A percentile compares a stretch with the other conserved stretches of the same genome.
Evolutionary conservation across 2,888 invertebrate genomes (phyloP).

Genomic region (Masnerella sp.): DNA sequence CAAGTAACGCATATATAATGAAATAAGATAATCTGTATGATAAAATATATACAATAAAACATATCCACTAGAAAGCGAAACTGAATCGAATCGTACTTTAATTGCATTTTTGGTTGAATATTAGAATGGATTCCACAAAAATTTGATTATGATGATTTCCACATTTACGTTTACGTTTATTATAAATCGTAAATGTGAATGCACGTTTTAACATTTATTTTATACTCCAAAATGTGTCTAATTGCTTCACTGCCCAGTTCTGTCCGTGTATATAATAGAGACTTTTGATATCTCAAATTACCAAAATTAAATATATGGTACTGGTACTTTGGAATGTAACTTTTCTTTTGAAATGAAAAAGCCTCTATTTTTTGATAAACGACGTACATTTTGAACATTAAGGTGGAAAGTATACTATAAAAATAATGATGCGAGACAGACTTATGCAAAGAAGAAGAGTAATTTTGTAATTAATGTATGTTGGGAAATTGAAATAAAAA

Average conservation of each 20-base stretch:
- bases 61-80: constrained; percentile 32
- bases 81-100: constrained; percentile 17
- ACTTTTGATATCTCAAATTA: constrained; percentile 48
- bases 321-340: constrained; percentile 41
- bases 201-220: no score
- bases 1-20: constrained; percentile 13
- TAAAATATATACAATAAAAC: constrained; percentile 38
- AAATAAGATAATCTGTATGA: constrained; percentile 31
- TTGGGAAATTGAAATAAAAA: constrained; percentile 44
- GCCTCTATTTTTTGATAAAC: constrained; percentile 56
- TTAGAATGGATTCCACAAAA: no score
- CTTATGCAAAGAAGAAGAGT: constrained; percentile 46
- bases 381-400: constrained; percentile 53
- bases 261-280: constrained; percentile 47
- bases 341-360: constrained; percentile 41
- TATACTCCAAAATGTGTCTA: background rate
- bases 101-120: no score
- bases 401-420: constrained; percentile 55
- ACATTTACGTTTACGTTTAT: no score
- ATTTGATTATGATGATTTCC: no score
- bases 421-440: constrained; percentile 40
- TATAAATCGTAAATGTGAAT: no score
- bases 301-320: constrained; percentile 40
- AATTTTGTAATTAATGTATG: constrained; percentile 55
- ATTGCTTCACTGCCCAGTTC: constrained; percentile 26